Percentiles rank a stretch among this genome's conserved stretches.
These are phyloP conservation scores for Ptychodera flava DNA, from an alignment of 35 echinoderm and acorn worm species.

Conservation along the genomic window DNA sequence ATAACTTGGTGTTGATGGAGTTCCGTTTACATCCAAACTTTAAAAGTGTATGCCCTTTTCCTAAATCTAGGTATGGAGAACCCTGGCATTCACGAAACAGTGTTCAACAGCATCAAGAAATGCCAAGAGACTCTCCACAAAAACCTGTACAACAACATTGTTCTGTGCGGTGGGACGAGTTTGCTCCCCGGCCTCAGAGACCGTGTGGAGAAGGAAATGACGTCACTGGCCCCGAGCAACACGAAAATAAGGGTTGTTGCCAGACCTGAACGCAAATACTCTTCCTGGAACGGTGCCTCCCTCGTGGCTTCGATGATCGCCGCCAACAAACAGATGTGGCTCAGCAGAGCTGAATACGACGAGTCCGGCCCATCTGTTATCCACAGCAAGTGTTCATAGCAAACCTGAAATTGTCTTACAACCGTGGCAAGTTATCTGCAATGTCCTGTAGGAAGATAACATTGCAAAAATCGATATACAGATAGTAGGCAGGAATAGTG, in stretches of 20 bases:
- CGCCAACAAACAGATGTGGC: constrained; percentile 71
- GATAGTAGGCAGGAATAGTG: too few species aligned
- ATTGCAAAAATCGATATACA: too few species aligned
- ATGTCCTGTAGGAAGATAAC: too few species aligned
- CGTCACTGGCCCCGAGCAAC: background rate
- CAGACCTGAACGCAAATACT: background rate
- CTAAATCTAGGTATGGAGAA: too few species aligned
- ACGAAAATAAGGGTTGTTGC: background rate
- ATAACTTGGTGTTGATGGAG: too few species aligned
- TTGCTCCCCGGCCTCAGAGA: background rate
- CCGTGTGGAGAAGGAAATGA: background rate
- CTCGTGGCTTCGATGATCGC: constrained; percentile 59
- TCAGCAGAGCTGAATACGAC: constrained; percentile 65
- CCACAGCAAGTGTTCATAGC: constrained; percentile 62
- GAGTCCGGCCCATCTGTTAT: constrained; percentile 66
- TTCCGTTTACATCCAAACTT: too few species aligned
- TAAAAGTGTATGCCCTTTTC: too few species aligned
- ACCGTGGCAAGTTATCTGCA: too few species aligned
- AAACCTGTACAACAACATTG: background rate
- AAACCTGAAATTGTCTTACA: too few species aligned
- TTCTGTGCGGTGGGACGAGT: background rate
- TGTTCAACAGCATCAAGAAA: background rate
- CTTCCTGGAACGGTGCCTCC: constrained; percentile 39
- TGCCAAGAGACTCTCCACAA: background rate
- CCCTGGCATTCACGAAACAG: constrained; percentile 17